Evolutionary conservation across 2,888 invertebrate genomes (phyloP), one percentile per base, ranked within the genome.

Genomic region (Drosophila setosimentum): DNA sequence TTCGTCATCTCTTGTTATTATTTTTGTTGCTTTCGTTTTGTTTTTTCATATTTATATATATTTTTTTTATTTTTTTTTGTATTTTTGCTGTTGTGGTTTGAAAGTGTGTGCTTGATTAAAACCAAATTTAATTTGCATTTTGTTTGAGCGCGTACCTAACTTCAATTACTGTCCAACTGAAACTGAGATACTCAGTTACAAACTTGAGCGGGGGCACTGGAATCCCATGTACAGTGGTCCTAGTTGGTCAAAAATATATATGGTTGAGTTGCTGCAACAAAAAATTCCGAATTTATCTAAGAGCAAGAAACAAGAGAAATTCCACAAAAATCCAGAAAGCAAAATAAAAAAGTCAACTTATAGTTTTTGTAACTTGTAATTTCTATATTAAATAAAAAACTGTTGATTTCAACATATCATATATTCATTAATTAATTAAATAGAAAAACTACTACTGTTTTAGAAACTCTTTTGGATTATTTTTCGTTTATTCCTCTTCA

Each of bases 71-170:
- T 16, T 45, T 63, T 13, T 45, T 55, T 53, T 16, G 49, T 40
- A 54, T 55, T 62, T 21, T 40, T 49, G 65, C 45, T 11, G 59
- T 37, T 48, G 60, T 45, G 21, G 55, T 32, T 59, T 62, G 72
- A 64, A 48, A 70, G 54, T 57, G 62, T 51, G 63, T 58, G 75
- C 84, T 90, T 90, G 85, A 85, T 85, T 85, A 85, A 85, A 83
- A 83, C 78, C 73, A 86, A 90, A 90, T 89, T 89, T 83, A 77
- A 90, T 84, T 84, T 84, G 83, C 77, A 83, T 88, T 73, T 76
- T 68, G 62, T 59, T 82, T 68, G 53, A 74, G 54, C 69, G 64
- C 74, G 65, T 35, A 72, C 66, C 64, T 67, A 81, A 89, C 73
- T 75, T 73, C 89, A 85, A 83, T 90, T 85, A 87, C 84, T 32